Evolutionary conservation across 2,888 invertebrate genomes (phyloP).

Genomic region (Callosobruchus maculatus): DNA sequence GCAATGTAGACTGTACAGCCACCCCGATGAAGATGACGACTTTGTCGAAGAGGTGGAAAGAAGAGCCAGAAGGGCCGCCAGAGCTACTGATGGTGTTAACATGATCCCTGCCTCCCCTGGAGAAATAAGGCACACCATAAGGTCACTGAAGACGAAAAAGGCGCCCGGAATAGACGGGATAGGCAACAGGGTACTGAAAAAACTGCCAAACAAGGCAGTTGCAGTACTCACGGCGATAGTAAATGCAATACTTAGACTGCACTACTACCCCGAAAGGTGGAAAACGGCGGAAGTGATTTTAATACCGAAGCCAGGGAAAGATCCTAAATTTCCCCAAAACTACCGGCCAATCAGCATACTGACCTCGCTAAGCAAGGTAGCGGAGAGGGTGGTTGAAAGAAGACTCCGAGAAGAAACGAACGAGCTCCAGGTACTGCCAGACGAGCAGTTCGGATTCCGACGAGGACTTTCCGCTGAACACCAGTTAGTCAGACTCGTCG

Average conservation of each 20-base stretch:
- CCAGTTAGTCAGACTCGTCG: background rate
- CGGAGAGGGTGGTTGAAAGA: background rate
- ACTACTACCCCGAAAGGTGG: slow-evolving; percentile 2
- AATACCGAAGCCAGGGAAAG: background rate
- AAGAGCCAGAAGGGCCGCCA: background rate
- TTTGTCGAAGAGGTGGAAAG: slow-evolving; percentile 4
- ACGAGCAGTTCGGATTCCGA: background rate
- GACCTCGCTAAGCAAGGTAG: background rate
- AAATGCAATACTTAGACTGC: slow-evolving; percentile 5
- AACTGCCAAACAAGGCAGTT: background rate
- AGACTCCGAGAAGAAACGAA: background rate
- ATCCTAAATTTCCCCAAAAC: background rate
- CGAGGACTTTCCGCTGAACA: background rate
- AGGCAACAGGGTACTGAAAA: slow-evolving; percentile 2
- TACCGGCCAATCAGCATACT: background rate
- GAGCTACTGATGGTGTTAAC: background rate
- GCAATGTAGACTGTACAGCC: slow-evolving; percentile 7
- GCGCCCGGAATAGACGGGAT: slow-evolving; percentile 7
- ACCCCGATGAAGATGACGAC: slow-evolving; percentile 10
- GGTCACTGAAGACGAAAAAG: slow-evolving; percentile 1
- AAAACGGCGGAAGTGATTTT: slow-evolving; percentile 1
- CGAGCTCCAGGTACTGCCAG: background rate
- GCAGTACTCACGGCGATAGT: slow-evolving; percentile 2
- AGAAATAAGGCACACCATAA: background rate
- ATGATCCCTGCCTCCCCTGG: background rate